phyloP scores from a whole-genome alignment of 2,797 vertebrate genomes.

The Toxotes lorentzi region DNA sequence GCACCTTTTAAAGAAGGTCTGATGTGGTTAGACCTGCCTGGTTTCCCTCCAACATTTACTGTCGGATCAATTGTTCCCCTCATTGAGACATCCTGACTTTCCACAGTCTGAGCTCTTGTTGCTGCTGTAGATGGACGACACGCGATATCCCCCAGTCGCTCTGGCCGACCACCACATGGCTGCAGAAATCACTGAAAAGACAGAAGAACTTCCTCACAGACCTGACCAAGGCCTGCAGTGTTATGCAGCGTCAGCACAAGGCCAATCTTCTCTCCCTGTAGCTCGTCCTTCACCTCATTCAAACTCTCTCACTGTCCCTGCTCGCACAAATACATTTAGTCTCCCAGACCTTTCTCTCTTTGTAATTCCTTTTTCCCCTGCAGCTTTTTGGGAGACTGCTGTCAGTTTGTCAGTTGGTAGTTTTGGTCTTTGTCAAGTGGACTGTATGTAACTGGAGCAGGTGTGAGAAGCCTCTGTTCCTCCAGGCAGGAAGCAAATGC shows the following conservation, averaged over 20 bases:
- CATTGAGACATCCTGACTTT: conserved; percentile 66
- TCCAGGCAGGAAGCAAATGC: conserved; percentile 44
- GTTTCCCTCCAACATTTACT: conserved; percentile 56
- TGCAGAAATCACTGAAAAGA: conserved; percentile 50
- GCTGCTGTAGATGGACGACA: conserved; percentile 55
- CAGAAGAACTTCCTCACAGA: conserved; percentile 55
- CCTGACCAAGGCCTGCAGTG: conserved; percentile 14
- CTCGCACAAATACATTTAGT: background rate
- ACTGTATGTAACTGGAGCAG: conserved; percentile 68
- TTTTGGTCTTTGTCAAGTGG: conserved; percentile 22
- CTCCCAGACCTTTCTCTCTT: conserved; percentile 12
- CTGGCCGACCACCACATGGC: conserved; percentile 27
- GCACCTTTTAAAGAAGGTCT: conserved; percentile 30
- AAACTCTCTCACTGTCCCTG: background rate
- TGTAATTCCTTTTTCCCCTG: conserved; percentile 27
- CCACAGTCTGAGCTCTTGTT: conserved; percentile 63
- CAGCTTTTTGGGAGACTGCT: conserved; percentile 32
- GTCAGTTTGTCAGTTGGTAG: conserved; percentile 9
- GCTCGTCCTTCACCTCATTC: conserved; percentile 44
- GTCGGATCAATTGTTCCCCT: conserved; percentile 74
- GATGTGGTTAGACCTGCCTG: conserved; percentile 54
- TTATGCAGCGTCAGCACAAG: conserved; percentile 60
- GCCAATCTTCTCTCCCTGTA: conserved; percentile 23
- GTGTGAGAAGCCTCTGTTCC: conserved; percentile 54
- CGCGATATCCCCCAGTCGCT: conserved; percentile 56